Evolutionary conservation across 2,888 invertebrate species (phyloP).

Genomic region (Melanophora roralis): DNA sequence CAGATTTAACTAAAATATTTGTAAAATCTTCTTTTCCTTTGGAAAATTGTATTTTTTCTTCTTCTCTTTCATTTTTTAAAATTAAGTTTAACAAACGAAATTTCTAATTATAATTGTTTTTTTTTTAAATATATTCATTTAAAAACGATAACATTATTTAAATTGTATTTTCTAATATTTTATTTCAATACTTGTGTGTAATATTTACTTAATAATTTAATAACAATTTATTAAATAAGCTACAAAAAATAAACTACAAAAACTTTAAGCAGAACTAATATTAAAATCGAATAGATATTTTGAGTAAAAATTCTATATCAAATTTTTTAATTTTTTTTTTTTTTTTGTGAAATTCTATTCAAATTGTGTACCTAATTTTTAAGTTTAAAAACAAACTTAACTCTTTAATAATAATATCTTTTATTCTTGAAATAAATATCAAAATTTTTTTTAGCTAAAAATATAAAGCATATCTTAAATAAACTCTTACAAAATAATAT

Average conservation of each 20-base stretch:
- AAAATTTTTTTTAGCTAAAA: conserved; percentile 10
- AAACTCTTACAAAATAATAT: neutral
- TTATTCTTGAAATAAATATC: neutral
- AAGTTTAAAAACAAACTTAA: neutral
- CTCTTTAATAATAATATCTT: neutral
- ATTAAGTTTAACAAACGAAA: conserved; percentile 24
- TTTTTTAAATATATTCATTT: too few species aligned
- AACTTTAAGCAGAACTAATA: conserved; percentile 8
- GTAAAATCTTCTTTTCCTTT: conserved; percentile 23
- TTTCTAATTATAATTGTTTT: conserved; percentile 39
- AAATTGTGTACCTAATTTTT: conserved; percentile 20
- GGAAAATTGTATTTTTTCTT: neutral
- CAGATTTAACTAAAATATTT: conserved; percentile 9
- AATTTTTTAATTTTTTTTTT: too few species aligned
- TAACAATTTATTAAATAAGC: conserved; percentile 59
- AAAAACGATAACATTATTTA: too few species aligned
- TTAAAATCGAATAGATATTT: conserved; percentile 15
- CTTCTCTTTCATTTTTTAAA: conserved; percentile 7
- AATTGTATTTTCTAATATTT: conserved; percentile 23
- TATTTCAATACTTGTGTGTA: conserved; percentile 63
- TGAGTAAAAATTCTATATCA: neutral
- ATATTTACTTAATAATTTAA: conserved; percentile 64
- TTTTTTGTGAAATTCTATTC: neutral
- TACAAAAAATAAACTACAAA: conserved; percentile 16
- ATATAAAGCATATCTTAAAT: neutral